These are phyloP conservation scores for Diachasmimorpha longicaudata DNA, from an alignment of 1,140 invertebrate genomes.

Conservation along the genomic window DNA sequence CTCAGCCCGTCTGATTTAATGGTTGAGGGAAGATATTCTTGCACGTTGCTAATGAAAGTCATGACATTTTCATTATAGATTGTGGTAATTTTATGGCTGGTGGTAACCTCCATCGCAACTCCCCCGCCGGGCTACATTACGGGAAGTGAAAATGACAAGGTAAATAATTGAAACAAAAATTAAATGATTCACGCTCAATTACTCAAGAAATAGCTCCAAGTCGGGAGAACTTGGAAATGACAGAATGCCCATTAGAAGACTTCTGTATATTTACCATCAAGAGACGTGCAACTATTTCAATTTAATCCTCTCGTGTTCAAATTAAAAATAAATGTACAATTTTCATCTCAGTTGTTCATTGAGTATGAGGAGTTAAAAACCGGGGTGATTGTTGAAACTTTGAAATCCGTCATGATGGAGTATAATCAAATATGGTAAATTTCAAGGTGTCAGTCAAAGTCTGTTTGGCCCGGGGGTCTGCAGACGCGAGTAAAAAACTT, in stretches of 20 bases:
- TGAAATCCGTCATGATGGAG: not conserved
- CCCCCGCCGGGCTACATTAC: conserved; percentile 53
- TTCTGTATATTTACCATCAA: not conserved
- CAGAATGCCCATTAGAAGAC: not conserved
- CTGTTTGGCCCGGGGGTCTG: not conserved
- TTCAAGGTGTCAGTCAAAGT: not conserved
- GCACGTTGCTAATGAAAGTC: conserved; percentile 8
- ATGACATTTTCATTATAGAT: conserved; percentile 46
- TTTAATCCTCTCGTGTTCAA: not conserved
- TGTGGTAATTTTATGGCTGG: conserved; percentile 42
- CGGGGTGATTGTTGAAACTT: not conserved
- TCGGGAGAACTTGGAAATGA: not conserved
- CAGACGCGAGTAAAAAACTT: not conserved
- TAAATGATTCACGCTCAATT: not conserved
- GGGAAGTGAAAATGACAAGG: conserved; percentile 51
- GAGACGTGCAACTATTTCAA: not conserved
- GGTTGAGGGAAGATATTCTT: not conserved
- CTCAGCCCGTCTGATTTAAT: too few species aligned
- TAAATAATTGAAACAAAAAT: conserved; percentile 30
- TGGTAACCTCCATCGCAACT: conserved; percentile 43
- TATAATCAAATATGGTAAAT: too few species aligned
- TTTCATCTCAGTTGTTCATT: not conserved
- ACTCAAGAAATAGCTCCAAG: not conserved
- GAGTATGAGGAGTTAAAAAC: not conserved
- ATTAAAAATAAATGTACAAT: not conserved